Evolutionary conservation across 64 coral and sea anemone genomes (phyloP), one percentile per base, ranked within the genome.

Genomic region (Stichodactyla mertensii): DNA sequence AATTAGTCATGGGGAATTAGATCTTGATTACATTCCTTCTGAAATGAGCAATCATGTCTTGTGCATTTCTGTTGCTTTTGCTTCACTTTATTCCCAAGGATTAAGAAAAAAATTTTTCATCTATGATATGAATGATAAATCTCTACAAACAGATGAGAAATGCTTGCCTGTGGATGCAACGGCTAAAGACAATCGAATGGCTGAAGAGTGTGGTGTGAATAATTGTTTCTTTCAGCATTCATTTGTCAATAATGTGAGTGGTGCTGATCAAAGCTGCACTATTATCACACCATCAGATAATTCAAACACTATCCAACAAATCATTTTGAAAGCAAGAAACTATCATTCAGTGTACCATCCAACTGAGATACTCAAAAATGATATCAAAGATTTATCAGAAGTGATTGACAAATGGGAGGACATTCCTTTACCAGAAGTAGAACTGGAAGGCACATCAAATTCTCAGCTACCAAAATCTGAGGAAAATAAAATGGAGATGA

Each of bases 1-100:
- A 18, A 55, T 98, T 16, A 98, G 95, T 69, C 95, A 98, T 90
- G 92, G 95, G 51, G 95, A 98, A 92, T 71, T 92, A 27, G 74
- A 94, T 54, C 58, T 98, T 71, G 5, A 16, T 77, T 14, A 77
- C 16, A 62, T 98, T 22, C 86, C 95, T 60, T 71, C 87, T 31
- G 84, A 89, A 54, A 77, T 88, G 15, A 89, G 92, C n/a, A 94
- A 89, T 67, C 92, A 98, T n/a, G 57, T 98, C 52, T 56, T 98
- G 16, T 89, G 90, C 24, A 84, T 98, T 19, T 88, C 89, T 87
- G 81, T 87, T 54, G 92, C 74, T 28, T 94, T 98, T 78, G 78
- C 90, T 19, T 66, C 77, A 78, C 3, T 24, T 23, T 78, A 79
- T 23, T 52, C 36, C 18, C n/a, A 12, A 79, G 22, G 13, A 79